These are phyloP conservation scores for Belgica antarctica DNA, from an alignment of 2,888 invertebrate genomes.

Conservation along the genomic window DNA sequence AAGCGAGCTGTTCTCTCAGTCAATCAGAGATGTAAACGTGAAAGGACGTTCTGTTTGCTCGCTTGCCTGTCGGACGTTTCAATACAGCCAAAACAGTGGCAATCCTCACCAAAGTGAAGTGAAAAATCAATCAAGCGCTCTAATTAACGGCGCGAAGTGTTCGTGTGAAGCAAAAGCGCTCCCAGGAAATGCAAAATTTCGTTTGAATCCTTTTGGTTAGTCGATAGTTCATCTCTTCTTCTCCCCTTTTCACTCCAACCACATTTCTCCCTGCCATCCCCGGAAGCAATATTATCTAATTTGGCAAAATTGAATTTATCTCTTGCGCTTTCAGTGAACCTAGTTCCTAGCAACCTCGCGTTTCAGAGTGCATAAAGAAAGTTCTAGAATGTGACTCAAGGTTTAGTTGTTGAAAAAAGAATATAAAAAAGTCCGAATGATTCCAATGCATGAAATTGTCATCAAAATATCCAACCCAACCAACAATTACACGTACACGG, in stretches of 20 bases:
- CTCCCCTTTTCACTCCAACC: not conserved
- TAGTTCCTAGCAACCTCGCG: not conserved
- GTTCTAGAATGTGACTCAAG: not conserved
- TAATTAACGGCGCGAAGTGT: not conserved
- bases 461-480: slow-evolving; percentile 34
- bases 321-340: not conserved
- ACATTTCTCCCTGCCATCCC: not conserved
- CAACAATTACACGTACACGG: slow-evolving; percentile 30
- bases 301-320: not conserved
- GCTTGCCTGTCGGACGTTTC: slow-evolving; percentile 4
- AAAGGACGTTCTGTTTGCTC: slow-evolving; percentile 34
- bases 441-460: slow-evolving; percentile 42
- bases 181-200: not conserved
- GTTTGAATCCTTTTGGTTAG: slow-evolving; percentile 1
- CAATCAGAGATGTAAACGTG: slow-evolving; percentile 39
- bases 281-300: not conserved
- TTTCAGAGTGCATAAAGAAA: slow-evolving; percentile 19
- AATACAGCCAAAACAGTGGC: slow-evolving; percentile 5
- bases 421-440: slow-evolving; percentile 23
- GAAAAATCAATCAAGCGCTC: not conserved
- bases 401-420: not conserved
- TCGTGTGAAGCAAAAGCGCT: not conserved
- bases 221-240: not conserved
- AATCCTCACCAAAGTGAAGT: not conserved
- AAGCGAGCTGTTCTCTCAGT: not conserved